Percentiles rank a stretch among this genome's conserved stretches.
These are phyloP conservation scores for Falco concolor DNA, from an alignment of 2,797 vertebrate species.

Conservation along the genomic window DNA sequence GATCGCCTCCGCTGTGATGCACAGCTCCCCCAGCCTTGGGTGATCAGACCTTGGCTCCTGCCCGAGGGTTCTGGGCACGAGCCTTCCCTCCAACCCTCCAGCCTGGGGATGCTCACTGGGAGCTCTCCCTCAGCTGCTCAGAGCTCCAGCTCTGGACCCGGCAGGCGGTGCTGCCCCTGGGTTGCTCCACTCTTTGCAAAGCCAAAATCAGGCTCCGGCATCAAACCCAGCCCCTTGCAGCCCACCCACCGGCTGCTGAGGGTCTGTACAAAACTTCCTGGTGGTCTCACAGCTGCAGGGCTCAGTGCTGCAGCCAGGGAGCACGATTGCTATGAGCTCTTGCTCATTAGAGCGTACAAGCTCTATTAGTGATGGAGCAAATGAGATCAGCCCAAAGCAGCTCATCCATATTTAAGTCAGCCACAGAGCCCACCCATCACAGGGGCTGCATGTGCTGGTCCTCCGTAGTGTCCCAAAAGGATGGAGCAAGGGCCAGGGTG, in stretches of 20 bases:
- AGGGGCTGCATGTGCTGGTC: neutral
- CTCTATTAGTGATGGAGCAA: neutral
- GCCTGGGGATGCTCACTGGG: neutral
- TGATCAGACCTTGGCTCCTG: fast-evolving
- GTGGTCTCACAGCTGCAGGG: neutral
- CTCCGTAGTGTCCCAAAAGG: fast-evolving
- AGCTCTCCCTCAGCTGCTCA: neutral
- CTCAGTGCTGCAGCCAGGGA: neutral
- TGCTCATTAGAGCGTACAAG: fast-evolving
- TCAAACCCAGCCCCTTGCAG: neutral
- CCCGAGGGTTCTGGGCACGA: neutral
- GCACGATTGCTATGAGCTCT: neutral
- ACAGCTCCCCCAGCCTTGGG: neutral
- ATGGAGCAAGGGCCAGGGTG: neutral
- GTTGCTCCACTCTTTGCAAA: fast-evolving
- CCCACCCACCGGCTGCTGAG: neutral
- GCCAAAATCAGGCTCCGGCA: fast-evolving
- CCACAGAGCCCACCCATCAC: no score
- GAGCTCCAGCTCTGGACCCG: neutral
- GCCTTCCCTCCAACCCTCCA: neutral
- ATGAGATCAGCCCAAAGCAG: fast-evolving
- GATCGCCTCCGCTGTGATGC: fast-evolving
- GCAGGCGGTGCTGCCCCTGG: fast-evolving
- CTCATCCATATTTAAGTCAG: neutral
- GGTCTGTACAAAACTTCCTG: neutral